Evolutionary conservation across 2,113 vertebrate species (phyloP).

Genomic region (Chionomys nivalis): DNA sequence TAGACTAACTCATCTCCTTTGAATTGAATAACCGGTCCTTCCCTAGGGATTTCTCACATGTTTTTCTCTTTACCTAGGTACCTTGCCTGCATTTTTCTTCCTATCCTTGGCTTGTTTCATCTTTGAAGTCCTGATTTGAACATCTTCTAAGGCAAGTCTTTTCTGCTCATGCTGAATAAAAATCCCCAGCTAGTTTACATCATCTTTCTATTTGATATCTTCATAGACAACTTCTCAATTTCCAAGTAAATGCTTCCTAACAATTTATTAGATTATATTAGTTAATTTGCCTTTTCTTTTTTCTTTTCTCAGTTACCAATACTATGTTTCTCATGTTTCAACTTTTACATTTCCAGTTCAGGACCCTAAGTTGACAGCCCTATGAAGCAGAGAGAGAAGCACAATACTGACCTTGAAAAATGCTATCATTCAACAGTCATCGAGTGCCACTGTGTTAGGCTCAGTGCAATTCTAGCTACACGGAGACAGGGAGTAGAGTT

Average conservation of each 20-base stretch:
- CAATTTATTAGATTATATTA: constrained; percentile 17
- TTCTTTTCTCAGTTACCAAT: not conserved
- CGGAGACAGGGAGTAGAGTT: not conserved
- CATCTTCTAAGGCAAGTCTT: constrained; percentile 1
- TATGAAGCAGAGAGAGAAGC: not conserved
- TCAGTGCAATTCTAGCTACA: not conserved
- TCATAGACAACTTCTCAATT: not conserved
- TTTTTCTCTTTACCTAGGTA: not conserved
- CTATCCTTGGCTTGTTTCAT: not conserved
- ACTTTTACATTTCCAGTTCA: not conserved
- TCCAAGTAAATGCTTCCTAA: constrained; percentile 39
- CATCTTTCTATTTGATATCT: not conserved
- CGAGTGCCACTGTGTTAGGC: not conserved
- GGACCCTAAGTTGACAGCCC: not conserved
- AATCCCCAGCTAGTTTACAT: not conserved
- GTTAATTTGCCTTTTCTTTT: not conserved
- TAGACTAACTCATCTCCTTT: not conserved
- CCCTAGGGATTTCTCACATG: not conserved
- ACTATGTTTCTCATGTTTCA: not conserved
- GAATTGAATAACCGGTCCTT: constrained; percentile 15
- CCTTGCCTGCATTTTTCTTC: not conserved
- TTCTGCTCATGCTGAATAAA: not conserved
- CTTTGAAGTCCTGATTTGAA: not conserved
- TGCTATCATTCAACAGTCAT: not conserved
- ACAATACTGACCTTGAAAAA: not conserved